Evolutionary conservation across 2,797 vertebrate genomes (phyloP).

Genomic region (Poecilia velifera): DNA sequence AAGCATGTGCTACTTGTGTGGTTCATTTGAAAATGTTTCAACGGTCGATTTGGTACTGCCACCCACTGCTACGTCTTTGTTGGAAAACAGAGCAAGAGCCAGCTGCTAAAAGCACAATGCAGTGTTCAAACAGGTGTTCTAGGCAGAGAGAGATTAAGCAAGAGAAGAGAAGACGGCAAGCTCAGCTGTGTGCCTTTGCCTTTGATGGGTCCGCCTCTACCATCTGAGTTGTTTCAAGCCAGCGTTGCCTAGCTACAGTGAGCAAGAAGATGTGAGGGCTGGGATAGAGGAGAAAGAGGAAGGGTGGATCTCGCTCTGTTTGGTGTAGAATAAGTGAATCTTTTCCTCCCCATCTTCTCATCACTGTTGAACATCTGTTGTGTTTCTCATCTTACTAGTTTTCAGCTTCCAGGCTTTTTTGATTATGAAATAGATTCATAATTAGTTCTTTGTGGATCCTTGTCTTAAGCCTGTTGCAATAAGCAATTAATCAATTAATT

Average conservation of each 20-base stretch:
- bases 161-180: slow-evolving; percentile 19
- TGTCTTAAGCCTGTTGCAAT: background rate
- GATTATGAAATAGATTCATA: background rate
- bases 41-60: background rate
- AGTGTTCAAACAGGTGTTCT: slow-evolving; percentile 28
- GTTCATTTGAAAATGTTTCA: background rate
- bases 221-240: slow-evolving; percentile 66
- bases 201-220: slow-evolving; percentile 70
- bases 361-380: slow-evolving; percentile 8
- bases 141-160: slow-evolving; percentile 11
- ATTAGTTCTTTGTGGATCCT: background rate
- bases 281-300: slow-evolving; percentile 44
- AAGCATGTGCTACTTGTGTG: background rate
- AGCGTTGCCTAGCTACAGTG: slow-evolving; percentile 74
- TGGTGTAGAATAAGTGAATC: slow-evolving; percentile 49
- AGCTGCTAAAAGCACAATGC: slow-evolving; percentile 32
- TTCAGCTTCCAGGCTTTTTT: background rate
- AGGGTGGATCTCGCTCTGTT: slow-evolving; percentile 42
- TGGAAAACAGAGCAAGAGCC: slow-evolving; percentile 2
- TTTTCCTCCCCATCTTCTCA: slow-evolving; percentile 22
- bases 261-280: slow-evolving; percentile 55
- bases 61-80: background rate
- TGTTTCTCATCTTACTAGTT: background rate
- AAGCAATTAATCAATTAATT: background rate
- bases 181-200: slow-evolving; percentile 43